phyloP scores from a whole-genome alignment of 2,113 vertebrate genomes.

The Hiodon alosoides region DNA sequence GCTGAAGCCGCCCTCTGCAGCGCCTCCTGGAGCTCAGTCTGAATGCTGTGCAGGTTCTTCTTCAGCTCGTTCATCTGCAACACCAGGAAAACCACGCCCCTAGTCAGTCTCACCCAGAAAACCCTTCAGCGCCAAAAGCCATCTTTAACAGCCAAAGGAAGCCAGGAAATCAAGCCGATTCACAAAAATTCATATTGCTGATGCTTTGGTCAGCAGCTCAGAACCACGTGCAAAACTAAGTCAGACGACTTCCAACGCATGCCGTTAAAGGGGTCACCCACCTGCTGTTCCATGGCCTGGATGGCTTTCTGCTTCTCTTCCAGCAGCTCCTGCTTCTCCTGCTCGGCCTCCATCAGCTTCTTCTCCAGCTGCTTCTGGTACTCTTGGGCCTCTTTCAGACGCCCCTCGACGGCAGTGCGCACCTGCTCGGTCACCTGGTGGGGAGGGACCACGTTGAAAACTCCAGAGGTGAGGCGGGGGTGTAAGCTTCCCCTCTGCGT shows the following conservation, averaged over 20 bases:
- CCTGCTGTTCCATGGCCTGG: conserved; percentile 81
- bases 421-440: conserved; percentile 75
- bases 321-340: conserved; percentile 78
- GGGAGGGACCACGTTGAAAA: background rate
- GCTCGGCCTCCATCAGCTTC: conserved; percentile 82
- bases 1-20: conserved; percentile 79
- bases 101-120: background rate
- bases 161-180: background rate
- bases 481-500: too few relatives aligned
- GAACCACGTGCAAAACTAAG: background rate
- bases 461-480: background rate
- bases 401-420: conserved; percentile 71
- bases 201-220: too few relatives aligned
- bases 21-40: conserved; percentile 83
- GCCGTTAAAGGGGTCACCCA: conserved; percentile 29
- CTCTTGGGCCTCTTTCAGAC: conserved; percentile 80
- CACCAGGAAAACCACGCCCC: background rate
- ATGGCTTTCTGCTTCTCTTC: conserved; percentile 80
- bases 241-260: background rate
- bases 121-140: background rate
- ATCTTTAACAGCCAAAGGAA: background rate
- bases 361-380: conserved; percentile 84
- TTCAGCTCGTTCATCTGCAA: conserved; percentile 78
- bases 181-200: background rate
- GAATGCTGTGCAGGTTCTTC: conserved; percentile 72